phyloP scores from a whole-genome alignment of 2,888 invertebrate genomes.

The Cerceris rybyensis region DNA sequence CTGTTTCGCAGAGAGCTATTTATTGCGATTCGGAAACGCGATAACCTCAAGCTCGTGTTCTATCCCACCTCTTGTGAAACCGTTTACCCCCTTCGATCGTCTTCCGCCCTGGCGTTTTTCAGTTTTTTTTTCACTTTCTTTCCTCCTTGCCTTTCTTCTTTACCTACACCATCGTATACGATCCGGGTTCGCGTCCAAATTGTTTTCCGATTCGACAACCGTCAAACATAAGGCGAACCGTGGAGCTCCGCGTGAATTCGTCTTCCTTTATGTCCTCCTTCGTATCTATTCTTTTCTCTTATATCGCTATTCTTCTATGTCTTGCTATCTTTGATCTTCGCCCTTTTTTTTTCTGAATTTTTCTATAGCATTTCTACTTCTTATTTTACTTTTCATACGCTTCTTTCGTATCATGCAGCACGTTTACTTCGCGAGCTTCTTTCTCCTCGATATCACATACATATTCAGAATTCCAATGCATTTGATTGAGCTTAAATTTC shows the following conservation, averaged over 20 bases:
- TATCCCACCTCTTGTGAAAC: slow-evolving; percentile 50
- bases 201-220: slow-evolving; percentile 71
- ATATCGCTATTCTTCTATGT: no score
- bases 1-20: slow-evolving; percentile 64
- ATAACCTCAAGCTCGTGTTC: slow-evolving; percentile 53
- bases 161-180: slow-evolving; percentile 29
- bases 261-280: slow-evolving; percentile 17
- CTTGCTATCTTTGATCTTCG: background rate
- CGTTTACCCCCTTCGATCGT: slow-evolving; percentile 46
- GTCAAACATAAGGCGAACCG: slow-evolving; percentile 50
- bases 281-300: slow-evolving; percentile 6
- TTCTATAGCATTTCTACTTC: background rate
- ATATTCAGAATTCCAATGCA: slow-evolving; percentile 18
- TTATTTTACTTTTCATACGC: slow-evolving; percentile 15
- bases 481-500: slow-evolving; percentile 24
- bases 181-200: slow-evolving; percentile 62
- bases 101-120: slow-evolving; percentile 41
- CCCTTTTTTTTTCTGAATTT: slow-evolving; percentile 8
- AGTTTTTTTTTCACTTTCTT: slow-evolving; percentile 38
- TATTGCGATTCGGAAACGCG: slow-evolving; percentile 66
- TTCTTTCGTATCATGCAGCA: slow-evolving; percentile 6
- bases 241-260: slow-evolving; percentile 31
- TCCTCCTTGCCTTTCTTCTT: slow-evolving; percentile 37
- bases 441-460: slow-evolving; percentile 16
- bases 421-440: slow-evolving; percentile 4